Evolutionary conservation across 2,888 invertebrate genomes (phyloP), one percentile per base, ranked within the genome.

Genomic region (Megamerina dolium): DNA sequence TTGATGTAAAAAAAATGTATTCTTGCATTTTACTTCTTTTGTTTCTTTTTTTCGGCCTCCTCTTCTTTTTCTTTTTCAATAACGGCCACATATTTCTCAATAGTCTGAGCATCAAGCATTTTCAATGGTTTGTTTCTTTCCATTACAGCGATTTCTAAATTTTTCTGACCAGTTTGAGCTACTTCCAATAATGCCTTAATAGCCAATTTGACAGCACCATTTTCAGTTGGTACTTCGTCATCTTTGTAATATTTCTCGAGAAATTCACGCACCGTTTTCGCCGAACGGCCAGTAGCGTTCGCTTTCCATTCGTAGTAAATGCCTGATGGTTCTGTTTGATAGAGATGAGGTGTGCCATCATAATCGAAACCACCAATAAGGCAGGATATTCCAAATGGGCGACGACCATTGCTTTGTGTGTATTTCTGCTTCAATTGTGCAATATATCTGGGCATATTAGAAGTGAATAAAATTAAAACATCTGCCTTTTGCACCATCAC

Each of bases 261-360:
- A 72, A 95, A 99, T 74, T 99, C 99, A 46, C 95, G 79, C 0
- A 91, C 99, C 21, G 96, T 93, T 73, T 99, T 99, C 3, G 96
- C 96, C 56, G 93, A 94, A 55, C 97, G 81, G 3, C 99, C 99
- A 41, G 97, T 99, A 9, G 97, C 96, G 76, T 97, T 99, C 2
- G 99, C 97, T 75, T 94, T 94, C 93, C 97, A 99, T 73, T 99
- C 97, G 70, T 96, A 96, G 70, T 95, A 99, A 59, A 96, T 95
- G 48, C 96, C 99, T 40, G 97, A 97, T 5, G 99, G 99, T 72
- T 99, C 99, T 23, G 99, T 99, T 77, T 99, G 97, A 74, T 94
- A 99, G 35, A 99, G 76, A 74, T 94, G 93, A 27, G 99, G 92
- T 21, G 86, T 80, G 9, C 95, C 97, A 73, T 99, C 99, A 65